These are phyloP conservation scores for Darevskia nairensis DNA, from an alignment of 2,797 vertebrate genomes.

Conservation along the genomic window DNA sequence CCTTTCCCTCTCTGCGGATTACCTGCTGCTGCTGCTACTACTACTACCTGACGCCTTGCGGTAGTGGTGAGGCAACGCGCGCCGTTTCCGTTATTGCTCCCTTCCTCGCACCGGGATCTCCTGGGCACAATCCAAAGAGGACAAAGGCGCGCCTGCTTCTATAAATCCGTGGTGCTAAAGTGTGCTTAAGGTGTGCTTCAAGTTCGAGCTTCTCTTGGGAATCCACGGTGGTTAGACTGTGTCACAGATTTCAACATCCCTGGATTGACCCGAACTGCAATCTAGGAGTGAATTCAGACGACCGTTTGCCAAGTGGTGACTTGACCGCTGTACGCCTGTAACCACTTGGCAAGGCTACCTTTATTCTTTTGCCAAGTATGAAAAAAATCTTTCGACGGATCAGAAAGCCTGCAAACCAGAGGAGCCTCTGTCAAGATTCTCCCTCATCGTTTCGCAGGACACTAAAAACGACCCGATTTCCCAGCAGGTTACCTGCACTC, in stretches of 20 bases:
- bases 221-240: background rate
- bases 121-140: background rate
- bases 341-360: background rate
- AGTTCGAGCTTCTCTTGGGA: background rate
- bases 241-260: background rate
- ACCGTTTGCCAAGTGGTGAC: background rate
- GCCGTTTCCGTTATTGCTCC: too few species aligned
- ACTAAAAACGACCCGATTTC: background rate
- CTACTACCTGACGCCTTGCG: too few species aligned
- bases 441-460: background rate
- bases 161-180: background rate
- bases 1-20: too few species aligned
- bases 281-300: background rate
- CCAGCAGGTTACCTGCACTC: background rate
- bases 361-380: background rate
- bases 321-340: background rate
- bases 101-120: too few species aligned
- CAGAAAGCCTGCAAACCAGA: background rate
- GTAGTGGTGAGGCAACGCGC: too few species aligned
- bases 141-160: background rate
- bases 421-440: background rate
- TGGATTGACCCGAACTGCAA: background rate
- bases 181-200: background rate
- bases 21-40: too few species aligned
- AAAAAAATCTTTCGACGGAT: background rate